A percentile compares a stretch with the other conserved stretches of the same genome.
These are phyloP conservation scores for Parnassius apollo DNA, from an alignment of 2,888 invertebrate genomes.

Conservation along the genomic window DNA sequence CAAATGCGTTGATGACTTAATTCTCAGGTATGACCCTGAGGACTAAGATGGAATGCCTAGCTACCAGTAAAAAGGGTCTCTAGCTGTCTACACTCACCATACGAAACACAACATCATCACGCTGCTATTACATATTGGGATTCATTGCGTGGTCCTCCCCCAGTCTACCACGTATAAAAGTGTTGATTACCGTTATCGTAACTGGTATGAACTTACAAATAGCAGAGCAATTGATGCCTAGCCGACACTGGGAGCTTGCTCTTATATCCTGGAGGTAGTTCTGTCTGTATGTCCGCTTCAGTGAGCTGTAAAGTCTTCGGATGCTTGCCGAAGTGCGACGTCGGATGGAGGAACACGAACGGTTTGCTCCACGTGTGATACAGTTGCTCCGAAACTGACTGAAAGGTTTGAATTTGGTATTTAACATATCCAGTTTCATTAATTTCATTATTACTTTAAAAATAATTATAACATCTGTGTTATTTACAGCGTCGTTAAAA, in stretches of 20 bases:
- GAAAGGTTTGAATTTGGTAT: slow-evolving; percentile 31
- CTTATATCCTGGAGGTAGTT: slow-evolving; percentile 83
- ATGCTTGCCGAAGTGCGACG: slow-evolving; percentile 92
- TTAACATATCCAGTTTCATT: not conserved
- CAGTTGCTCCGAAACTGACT: slow-evolving; percentile 89
- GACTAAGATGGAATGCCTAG: too few relatives aligned
- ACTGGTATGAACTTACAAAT: slow-evolving; percentile 84
- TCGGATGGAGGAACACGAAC: slow-evolving; percentile 94
- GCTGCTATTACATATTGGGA: too few relatives aligned
- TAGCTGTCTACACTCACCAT: too few relatives aligned
- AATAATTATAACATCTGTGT: too few relatives aligned
- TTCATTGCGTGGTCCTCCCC: too few relatives aligned
- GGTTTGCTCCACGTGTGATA: slow-evolving; percentile 94
- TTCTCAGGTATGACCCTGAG: too few relatives aligned
- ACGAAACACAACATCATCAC: too few relatives aligned
- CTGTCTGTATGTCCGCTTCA: slow-evolving; percentile 86
- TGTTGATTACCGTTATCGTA: too few relatives aligned
- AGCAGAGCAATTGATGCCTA: slow-evolving; percentile 93
- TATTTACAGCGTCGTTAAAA: too few relatives aligned
- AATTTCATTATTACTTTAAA: not conserved
- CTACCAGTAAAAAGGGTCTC: too few relatives aligned
- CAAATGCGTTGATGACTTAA: too few relatives aligned
- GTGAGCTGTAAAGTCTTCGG: slow-evolving; percentile 89
- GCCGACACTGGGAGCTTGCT: slow-evolving; percentile 87
- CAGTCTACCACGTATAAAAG: too few relatives aligned